A percentile compares a stretch with the other conserved stretches of the same genome.
Evolutionary conservation across 2,113 vertebrate species (phyloP).

Genomic region (Erythrocercus mccallii): DNA sequence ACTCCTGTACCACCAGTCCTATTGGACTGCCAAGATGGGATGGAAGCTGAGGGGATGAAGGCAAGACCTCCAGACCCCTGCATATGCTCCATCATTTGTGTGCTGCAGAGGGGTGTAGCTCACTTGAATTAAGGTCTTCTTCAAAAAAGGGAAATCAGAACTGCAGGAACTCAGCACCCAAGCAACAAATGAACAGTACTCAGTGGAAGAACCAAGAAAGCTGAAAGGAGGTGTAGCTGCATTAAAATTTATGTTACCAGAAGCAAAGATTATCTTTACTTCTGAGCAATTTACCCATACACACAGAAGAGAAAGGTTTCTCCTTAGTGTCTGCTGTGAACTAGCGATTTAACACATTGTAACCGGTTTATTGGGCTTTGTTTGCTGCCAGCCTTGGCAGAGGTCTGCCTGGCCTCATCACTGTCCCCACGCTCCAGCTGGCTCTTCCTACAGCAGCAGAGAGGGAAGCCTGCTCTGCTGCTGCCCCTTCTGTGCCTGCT

Average conservation of each 20-base stretch:
- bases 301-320: neutral
- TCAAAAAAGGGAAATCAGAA: neutral
- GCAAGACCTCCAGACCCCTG: neutral
- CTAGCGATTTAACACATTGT: neutral
- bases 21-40: neutral
- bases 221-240: neutral
- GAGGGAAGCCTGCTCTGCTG: slow-evolving; percentile 30
- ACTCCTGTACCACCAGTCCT: neutral
- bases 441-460: slow-evolving; percentile 11
- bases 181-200: neutral
- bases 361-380: neutral
- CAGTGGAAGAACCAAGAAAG: neutral
- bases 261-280: neutral
- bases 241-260: neutral
- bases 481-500: slow-evolving; percentile 31
- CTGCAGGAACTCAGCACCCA: neutral
- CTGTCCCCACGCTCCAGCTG: slow-evolving; percentile 45
- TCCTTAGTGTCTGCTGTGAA: neutral
- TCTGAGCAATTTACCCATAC: neutral
- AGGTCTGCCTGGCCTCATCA: slow-evolving; percentile 28
- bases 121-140: neutral
- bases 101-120: neutral
- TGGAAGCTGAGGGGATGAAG: fast-evolving
- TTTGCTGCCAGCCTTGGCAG: slow-evolving; percentile 44
- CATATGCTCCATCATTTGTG: fast-evolving